These are phyloP conservation scores for Sylvia borin DNA, from an alignment of 2,797 vertebrate genomes.

Conservation along the genomic window DNA sequence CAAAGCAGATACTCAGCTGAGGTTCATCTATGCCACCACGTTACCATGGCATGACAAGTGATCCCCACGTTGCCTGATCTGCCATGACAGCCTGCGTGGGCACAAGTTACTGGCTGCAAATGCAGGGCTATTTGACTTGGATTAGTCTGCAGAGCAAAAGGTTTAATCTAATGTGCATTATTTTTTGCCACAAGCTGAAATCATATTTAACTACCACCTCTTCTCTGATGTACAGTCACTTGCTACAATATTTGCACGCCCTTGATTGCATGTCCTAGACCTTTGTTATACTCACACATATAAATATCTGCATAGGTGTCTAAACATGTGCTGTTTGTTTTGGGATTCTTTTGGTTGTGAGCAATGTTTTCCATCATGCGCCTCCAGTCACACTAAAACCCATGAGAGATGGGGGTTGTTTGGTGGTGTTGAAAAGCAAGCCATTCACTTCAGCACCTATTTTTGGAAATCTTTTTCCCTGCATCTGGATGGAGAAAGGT, in stretches of 20 bases:
- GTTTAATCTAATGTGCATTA: background rate
- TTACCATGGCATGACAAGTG: accelerated
- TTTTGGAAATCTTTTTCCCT: background rate
- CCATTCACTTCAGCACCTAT: background rate
- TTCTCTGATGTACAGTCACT: background rate
- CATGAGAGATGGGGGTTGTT: background rate
- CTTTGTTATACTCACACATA: accelerated
- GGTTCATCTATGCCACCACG: accelerated
- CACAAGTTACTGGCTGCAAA: background rate
- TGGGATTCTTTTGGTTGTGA: background rate
- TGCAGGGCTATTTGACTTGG: background rate
- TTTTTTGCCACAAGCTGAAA: background rate
- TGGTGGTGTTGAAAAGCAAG: background rate
- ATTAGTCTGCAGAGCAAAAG: background rate
- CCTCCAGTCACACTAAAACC: background rate
- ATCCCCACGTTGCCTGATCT: background rate
- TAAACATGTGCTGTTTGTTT: background rate
- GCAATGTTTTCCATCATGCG: background rate
- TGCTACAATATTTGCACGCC: accelerated
- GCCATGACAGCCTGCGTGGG: background rate
- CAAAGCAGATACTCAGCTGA: background rate
- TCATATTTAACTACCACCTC: accelerated
- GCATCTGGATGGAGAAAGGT: background rate
- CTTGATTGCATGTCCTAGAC: background rate
- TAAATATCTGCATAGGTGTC: background rate